These are phyloP conservation scores for Sebastes variabilis DNA, from an alignment of 2,797 vertebrate genomes.

Conservation along the genomic window DNA sequence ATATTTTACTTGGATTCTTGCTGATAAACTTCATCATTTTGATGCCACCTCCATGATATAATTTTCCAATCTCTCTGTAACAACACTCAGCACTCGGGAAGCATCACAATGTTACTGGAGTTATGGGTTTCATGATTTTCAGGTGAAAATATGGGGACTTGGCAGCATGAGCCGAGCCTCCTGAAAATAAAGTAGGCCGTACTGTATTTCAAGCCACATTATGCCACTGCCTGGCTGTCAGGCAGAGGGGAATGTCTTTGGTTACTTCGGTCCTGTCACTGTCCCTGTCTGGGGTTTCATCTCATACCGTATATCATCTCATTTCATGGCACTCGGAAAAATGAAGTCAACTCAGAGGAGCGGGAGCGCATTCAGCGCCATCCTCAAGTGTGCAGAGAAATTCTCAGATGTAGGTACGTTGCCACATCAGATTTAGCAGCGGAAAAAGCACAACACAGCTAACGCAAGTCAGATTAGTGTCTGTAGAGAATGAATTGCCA, in stretches of 20 bases:
- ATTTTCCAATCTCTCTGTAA: neutral
- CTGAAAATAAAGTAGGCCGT: constrained; percentile 60
- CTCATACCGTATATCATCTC: constrained; percentile 42
- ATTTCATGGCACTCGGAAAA: constrained; percentile 54
- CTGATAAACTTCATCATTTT: neutral
- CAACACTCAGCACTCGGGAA: neutral
- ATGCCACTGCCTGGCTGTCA: constrained; percentile 58
- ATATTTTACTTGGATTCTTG: neutral
- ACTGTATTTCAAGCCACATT: constrained; percentile 68
- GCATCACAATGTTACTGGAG: neutral
- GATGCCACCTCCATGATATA: neutral
- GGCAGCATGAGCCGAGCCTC: constrained; percentile 27
- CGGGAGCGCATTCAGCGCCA: neutral
- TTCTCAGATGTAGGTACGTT: constrained; percentile 13
- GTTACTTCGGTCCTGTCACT: constrained; percentile 43
- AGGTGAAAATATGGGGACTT: constrained; percentile 36
- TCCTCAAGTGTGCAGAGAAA: constrained; percentile 19
- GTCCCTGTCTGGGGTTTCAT: constrained; percentile 54
- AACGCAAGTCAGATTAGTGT: constrained; percentile 9
- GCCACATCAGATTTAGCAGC: constrained; percentile 29
- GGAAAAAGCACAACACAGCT: constrained; percentile 5
- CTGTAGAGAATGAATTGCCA: neutral
- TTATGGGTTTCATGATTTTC: constrained; percentile 2
- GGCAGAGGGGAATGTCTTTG: constrained; percentile 16
- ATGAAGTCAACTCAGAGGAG: constrained; percentile 23